A percentile compares a stretch with the other conserved stretches of the same genome.
Conservation (phyloP, 2,113 vertebrate species). For the Anolis sagrei region DNA sequence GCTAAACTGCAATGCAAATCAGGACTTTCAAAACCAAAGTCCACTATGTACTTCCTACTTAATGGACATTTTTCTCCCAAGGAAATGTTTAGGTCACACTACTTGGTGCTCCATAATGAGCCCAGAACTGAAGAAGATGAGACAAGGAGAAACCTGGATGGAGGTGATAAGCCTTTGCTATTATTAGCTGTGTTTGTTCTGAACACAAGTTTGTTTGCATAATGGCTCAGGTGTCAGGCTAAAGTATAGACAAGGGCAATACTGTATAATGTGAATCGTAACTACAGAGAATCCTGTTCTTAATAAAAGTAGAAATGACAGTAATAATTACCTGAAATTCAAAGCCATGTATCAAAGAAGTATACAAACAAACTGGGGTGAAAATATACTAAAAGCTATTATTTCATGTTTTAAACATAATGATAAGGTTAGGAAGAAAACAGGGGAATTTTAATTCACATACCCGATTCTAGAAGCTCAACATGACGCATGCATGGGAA, state of each 20-base stretch:
- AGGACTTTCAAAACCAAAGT: not conserved
- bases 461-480: not conserved
- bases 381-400: constrained; percentile 24
- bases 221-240: constrained; percentile 52
- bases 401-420: constrained; percentile 30
- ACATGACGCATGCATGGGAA: not conserved
- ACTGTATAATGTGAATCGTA: constrained; percentile 51
- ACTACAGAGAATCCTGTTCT: constrained; percentile 9
- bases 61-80: not conserved
- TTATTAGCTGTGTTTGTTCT: not conserved
- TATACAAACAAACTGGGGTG: not conserved
- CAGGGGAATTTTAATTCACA: constrained; percentile 3
- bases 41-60: too few species aligned
- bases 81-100: not conserved
- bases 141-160: not conserved
- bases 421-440: constrained; percentile 27
- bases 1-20: not conserved
- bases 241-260: constrained; percentile 64
- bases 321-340: not conserved
- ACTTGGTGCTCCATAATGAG: not conserved
- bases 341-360: not conserved
- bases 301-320: too few species aligned
- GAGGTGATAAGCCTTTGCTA: not conserved
- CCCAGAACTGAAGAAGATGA: not conserved
- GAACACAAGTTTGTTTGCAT: constrained; percentile 44